Evolutionary conservation across 2,113 vertebrate species (phyloP).

Genomic region (Guaruba guarouba): DNA sequence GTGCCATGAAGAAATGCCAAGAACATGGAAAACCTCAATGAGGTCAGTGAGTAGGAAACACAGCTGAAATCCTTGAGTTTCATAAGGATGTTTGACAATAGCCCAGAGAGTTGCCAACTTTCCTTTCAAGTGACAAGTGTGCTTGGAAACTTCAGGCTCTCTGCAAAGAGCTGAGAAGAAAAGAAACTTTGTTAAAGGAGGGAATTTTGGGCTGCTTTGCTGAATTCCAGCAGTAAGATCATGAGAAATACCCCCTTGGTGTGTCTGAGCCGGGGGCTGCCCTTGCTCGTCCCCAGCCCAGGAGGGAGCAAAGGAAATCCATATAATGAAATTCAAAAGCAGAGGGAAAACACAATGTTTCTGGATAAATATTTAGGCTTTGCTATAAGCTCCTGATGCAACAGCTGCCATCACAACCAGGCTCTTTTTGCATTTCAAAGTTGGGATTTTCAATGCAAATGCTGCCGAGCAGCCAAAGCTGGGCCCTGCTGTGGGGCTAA

Average conservation of each 20-base stretch:
- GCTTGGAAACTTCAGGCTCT: neutral
- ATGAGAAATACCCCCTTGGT: neutral
- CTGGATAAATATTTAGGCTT: neutral
- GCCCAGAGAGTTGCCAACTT: slow-evolving; percentile 41
- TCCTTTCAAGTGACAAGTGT: neutral
- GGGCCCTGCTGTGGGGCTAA: fast-evolving
- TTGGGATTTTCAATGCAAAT: slow-evolving; percentile 64
- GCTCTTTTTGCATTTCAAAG: slow-evolving; percentile 56
- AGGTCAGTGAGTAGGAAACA: neutral
- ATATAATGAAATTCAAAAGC: neutral
- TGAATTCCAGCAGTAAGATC: neutral
- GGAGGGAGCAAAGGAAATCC: neutral
- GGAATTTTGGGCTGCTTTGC: neutral
- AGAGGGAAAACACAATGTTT: neutral
- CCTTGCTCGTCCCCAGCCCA: neutral
- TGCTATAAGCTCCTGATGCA: neutral
- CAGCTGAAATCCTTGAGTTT: neutral
- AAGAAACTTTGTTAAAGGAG: neutral
- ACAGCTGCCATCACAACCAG: neutral
- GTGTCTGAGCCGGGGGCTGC: neutral
- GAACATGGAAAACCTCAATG: neutral
- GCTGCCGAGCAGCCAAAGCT: neutral
- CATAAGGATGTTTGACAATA: slow-evolving; percentile 18
- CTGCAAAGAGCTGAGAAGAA: neutral
- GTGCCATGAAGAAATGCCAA: neutral